Evolutionary conservation across 2,797 vertebrate species (phyloP).

Genomic region (Neomorphus geoffroyi): DNA sequence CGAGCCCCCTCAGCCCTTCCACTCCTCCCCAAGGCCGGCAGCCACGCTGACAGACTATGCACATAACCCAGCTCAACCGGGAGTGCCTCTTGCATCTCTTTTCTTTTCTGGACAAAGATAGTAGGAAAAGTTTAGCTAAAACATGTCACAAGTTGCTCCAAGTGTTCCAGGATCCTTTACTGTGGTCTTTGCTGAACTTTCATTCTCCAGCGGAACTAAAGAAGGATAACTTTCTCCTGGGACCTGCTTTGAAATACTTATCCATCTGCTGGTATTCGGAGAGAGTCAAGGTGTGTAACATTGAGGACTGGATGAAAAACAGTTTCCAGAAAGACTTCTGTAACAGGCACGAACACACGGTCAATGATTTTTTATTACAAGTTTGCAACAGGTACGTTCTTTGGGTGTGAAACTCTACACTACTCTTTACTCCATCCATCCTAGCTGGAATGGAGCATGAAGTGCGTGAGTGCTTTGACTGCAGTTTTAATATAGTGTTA

Average conservation of each 20-base stretch:
- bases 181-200: conserved; percentile 88
- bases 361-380: conserved; percentile 86
- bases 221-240: conserved; percentile 88
- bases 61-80: conserved; percentile 86
- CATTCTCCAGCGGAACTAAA: conserved; percentile 84
- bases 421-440: background rate
- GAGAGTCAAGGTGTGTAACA: conserved; percentile 91
- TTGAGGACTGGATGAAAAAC: conserved; percentile 93
- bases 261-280: conserved; percentile 92
- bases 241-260: conserved; percentile 84
- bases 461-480: background rate
- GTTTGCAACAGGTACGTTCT: conserved; percentile 80
- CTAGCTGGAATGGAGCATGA: background rate
- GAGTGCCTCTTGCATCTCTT: conserved; percentile 94
- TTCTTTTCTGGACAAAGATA: conserved; percentile 92
- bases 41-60: conserved; percentile 71
- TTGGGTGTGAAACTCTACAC: background rate
- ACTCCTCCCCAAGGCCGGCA: background rate
- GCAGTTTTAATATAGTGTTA: background rate
- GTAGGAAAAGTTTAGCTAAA: conserved; percentile 83
- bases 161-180: conserved; percentile 86
- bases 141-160: conserved; percentile 81
- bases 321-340: conserved; percentile 90
- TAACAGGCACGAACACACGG: conserved; percentile 83
- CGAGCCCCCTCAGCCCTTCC: conserved; percentile 68